These are phyloP conservation scores for Melanophora roralis DNA, from an alignment of 2,888 invertebrate genomes.

Conservation along the genomic window DNA sequence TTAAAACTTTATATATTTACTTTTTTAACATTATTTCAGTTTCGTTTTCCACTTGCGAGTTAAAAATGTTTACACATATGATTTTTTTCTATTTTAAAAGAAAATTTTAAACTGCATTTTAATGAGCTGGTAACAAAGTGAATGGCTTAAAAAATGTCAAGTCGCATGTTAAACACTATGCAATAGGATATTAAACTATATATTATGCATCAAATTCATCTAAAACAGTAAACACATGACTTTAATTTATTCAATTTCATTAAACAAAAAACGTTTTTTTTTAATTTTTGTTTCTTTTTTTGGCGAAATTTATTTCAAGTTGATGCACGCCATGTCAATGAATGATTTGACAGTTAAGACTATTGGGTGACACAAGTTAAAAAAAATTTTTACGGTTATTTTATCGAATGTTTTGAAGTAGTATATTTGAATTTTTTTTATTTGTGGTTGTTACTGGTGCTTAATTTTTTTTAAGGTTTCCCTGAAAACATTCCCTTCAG, in stretches of 20 bases:
- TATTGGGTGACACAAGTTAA: constrained; percentile 63
- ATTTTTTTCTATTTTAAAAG: background rate
- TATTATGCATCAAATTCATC: constrained; percentile 60
- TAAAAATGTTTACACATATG: background rate
- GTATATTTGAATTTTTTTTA: background rate
- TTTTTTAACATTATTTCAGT: too few relatives aligned
- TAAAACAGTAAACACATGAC: constrained; percentile 37
- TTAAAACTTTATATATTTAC: too few relatives aligned
- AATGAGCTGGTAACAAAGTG: constrained; percentile 43
- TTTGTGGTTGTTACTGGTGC: too few relatives aligned
- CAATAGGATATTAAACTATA: constrained; percentile 19
- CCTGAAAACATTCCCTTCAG: constrained; percentile 38
- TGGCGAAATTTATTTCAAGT: constrained; percentile 49
- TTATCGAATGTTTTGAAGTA: background rate
- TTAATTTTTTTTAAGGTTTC: constrained; percentile 25
- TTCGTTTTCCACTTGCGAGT: background rate
- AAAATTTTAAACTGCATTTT: background rate
- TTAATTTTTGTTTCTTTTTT: constrained; percentile 2
- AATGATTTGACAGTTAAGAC: constrained; percentile 66
- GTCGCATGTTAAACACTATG: constrained; percentile 52
- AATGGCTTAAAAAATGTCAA: constrained; percentile 48
- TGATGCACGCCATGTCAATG: constrained; percentile 65
- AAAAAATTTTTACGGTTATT: constrained; percentile 63
- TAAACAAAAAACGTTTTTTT: constrained; percentile 53
- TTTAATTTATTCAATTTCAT: constrained; percentile 54